Evolutionary conservation across 2,888 invertebrate species (phyloP), one percentile per base, ranked within the genome.

Genomic region (Meiosimyza decipiens): DNA sequence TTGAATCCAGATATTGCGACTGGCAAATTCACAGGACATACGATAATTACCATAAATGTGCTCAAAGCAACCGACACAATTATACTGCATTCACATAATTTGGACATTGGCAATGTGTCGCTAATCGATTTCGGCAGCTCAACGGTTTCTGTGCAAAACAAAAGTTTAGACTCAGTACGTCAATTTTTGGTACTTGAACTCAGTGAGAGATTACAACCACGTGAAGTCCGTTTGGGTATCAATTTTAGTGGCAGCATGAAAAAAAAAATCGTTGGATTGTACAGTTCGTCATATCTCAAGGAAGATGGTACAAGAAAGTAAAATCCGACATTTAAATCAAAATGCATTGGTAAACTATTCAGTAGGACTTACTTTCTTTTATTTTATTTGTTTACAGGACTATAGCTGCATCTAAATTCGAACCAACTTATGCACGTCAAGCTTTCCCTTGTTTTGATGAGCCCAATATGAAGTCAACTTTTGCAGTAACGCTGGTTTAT

Each of bases 371-470:
- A 40, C 7, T 40, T 7, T 7, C 3, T 9, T 28, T 54, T 2
- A 22, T 59, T 59, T 1, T 18, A 40, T 40, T 7, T 22, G 74
- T 76, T 89, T 90, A 59, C 82, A 95, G 95, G 80, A 89, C 89
- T 72, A 93, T 97, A 84, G 95, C 95, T 6, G 95, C 97, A 0
- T 94, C 96, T 16, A 97, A 98, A 88, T 97, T 98, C 82, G 96
- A 98, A 85, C 97, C 98, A 0, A 97, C 97, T 0, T 95, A 95
- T 86, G 97, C 98, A 0, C 90, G 98, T 40, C 92, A 94, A 87
- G 95, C 97, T 0, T 98, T 95, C 83, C 98, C 98, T 0, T 98
- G 98, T 84, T 96, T 98, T 82, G 98, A 98, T 87, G 97, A 98
- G 83, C 98, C 95, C 0, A 92, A 92, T 52, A 92, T 96, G 85